A percentile compares a stretch with the other conserved stretches of the same genome.
Evolutionary conservation across 1,140 invertebrate species (phyloP).

Genomic region (Radopholus similis): DNA sequence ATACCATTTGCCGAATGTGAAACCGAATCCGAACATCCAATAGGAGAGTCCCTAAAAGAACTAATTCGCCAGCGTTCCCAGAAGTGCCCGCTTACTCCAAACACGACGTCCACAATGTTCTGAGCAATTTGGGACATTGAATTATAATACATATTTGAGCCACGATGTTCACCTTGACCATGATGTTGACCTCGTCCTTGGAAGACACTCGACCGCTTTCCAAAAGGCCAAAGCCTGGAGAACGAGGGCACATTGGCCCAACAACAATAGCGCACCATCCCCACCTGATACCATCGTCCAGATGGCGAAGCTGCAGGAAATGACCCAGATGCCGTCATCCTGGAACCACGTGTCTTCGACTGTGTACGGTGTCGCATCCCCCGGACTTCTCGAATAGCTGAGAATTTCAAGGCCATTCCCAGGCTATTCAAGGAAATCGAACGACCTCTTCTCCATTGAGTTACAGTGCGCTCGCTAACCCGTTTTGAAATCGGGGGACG

Average conservation of each 20-base stretch:
- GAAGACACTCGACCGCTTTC: slow-evolving; percentile 85
- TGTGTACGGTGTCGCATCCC: too few relatives aligned
- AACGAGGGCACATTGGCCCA: background rate
- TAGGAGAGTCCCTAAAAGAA: slow-evolving; percentile 87
- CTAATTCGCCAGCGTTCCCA: too few relatives aligned
- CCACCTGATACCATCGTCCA: slow-evolving; percentile 93
- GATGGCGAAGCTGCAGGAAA: slow-evolving; percentile 87
- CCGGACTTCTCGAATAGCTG: too few relatives aligned
- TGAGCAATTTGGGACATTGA: slow-evolving; percentile 84
- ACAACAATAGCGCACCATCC: slow-evolving; percentile 1
- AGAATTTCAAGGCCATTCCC: too few relatives aligned
- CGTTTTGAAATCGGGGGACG: too few relatives aligned
- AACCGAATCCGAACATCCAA: slow-evolving; percentile 85
- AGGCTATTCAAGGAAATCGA: too few relatives aligned
- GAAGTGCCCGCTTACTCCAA: too few relatives aligned
- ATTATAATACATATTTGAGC: slow-evolving; percentile 70
- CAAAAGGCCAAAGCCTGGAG: slow-evolving; percentile 79
- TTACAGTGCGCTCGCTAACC: too few relatives aligned
- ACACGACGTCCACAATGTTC: slow-evolving; percentile 84
- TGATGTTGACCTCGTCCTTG: slow-evolving; percentile 93
- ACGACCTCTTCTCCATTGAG: too few relatives aligned
- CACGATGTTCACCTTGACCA: slow-evolving; percentile 68
- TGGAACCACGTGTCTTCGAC: slow-evolving; percentile 52
- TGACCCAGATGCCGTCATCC: slow-evolving; percentile 86
- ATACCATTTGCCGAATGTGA: slow-evolving; percentile 76